Percentiles rank a stretch among this genome's conserved stretches.
Conservation (phyloP, 2,113 vertebrate genomes). For the Mandrillus leucophaeus region DNA sequence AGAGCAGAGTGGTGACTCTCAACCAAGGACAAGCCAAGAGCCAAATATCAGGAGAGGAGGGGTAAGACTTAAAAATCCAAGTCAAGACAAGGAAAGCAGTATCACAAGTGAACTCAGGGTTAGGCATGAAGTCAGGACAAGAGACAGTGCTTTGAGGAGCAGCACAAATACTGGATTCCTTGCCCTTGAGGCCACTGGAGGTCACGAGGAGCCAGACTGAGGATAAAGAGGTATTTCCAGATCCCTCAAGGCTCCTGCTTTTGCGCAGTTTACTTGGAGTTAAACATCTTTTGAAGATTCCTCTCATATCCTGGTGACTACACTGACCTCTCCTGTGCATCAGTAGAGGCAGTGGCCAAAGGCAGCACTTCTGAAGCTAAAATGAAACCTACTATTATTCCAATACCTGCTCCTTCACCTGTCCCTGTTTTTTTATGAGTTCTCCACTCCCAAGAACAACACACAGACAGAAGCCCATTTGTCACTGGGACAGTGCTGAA, state of each 20-base stretch:
- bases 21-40: background rate
- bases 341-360: background rate
- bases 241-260: background rate
- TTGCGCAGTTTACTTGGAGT: background rate
- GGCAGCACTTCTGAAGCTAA: background rate
- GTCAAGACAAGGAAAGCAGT: background rate
- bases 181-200: background rate
- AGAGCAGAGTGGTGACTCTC: background rate
- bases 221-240: background rate
- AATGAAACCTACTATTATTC: fast-evolving
- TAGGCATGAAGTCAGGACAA: background rate
- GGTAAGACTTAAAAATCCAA: background rate
- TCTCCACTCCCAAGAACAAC: background rate
- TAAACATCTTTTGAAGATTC: background rate
- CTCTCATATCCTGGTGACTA: background rate
- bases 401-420: background rate
- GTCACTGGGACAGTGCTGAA: background rate
- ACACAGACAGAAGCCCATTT: no score
- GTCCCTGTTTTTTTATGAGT: background rate
- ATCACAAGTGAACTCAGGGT: background rate
- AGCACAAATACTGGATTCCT: background rate
- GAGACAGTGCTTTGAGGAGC: background rate
- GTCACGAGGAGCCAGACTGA: background rate
- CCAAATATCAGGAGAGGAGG: background rate
- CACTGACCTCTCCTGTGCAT: background rate